Evolutionary conservation across 1,140 invertebrate species (phyloP).

Genomic region (Ericerus pela): DNA sequence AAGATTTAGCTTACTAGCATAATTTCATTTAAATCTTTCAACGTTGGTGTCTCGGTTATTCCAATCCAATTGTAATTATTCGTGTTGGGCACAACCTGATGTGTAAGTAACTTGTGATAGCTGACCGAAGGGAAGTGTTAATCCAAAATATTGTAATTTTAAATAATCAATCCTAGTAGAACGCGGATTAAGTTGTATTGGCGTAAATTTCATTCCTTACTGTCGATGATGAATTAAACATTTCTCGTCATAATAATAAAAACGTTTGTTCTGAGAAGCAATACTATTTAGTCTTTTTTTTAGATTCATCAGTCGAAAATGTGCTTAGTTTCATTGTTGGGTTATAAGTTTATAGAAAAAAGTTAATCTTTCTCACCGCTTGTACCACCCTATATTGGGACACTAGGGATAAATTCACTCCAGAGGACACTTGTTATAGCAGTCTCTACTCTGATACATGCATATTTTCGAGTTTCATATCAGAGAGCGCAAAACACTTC

Average conservation of each 20-base stretch:
- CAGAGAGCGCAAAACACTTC: no score
- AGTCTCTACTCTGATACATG: no score
- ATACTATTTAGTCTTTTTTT: no score
- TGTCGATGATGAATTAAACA: conserved; percentile 41
- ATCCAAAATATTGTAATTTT: conserved; percentile 51
- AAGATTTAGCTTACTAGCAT: conserved; percentile 43
- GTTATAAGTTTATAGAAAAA: no score
- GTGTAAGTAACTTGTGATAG: conserved; percentile 45
- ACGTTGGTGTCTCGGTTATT: conserved; percentile 33
- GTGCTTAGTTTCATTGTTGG: no score
- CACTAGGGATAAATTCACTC: no score
- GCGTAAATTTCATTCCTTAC: conserved; percentile 34
- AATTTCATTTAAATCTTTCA: conserved; percentile 42
- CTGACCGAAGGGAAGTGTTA: conserved; percentile 47
- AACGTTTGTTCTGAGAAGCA: conserved; percentile 57
- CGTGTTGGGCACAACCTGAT: conserved; percentile 41
- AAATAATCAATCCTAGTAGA: conserved; percentile 49
- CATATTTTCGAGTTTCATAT: no score
- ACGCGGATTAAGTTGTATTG: conserved; percentile 43
- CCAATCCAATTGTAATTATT: conserved; percentile 36
- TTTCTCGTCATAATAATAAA: conserved; percentile 44
- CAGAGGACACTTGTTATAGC: no score
- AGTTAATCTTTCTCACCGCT: no score
- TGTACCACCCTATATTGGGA: no score
- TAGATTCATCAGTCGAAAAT: no score